A percentile compares a stretch with the other conserved stretches of the same genome.
Evolutionary conservation across 2,888 invertebrate genomes (phyloP).

Genomic region (Rhamnusium bicolor): DNA sequence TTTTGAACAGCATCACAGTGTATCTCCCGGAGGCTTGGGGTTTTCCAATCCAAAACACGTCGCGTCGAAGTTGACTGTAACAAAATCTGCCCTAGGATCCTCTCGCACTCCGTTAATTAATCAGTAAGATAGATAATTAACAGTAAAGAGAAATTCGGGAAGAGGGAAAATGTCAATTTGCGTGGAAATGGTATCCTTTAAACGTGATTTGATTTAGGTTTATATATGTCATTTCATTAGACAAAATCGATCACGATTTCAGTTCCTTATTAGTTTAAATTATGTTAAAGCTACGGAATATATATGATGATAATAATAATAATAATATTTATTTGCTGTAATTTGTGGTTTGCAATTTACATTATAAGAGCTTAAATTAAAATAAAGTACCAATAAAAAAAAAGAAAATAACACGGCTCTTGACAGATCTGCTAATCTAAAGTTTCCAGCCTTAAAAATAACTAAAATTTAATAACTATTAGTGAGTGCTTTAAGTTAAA

Average conservation of each 20-base stretch:
- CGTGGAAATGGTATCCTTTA: not conserved
- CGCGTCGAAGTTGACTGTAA: not conserved
- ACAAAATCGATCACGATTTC: not conserved
- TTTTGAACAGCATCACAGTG: not conserved
- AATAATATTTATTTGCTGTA: too few relatives aligned
- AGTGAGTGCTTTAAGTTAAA: too few relatives aligned
- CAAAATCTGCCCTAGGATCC: not conserved
- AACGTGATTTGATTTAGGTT: not conserved
- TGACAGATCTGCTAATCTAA: too few relatives aligned
- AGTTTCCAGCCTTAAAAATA: too few relatives aligned
- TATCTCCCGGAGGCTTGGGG: not conserved
- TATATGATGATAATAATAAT: too few relatives aligned
- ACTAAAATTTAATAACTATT: too few relatives aligned
- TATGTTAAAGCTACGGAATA: too few relatives aligned
- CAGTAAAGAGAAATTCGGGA: not conserved
- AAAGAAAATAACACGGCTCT: too few relatives aligned
- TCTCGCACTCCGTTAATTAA: not conserved
- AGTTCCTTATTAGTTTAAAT: not conserved
- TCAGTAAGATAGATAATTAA: not conserved
- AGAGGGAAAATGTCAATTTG: not conserved
- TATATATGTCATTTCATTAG: not conserved
- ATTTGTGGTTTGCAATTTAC: too few relatives aligned
- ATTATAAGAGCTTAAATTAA: too few relatives aligned
- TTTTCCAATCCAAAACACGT: not conserved
- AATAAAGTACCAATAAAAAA: too few relatives aligned